Evolutionary conservation across 2,888 invertebrate species (phyloP).

Genomic region (Monoplex corrugatus): DNA sequence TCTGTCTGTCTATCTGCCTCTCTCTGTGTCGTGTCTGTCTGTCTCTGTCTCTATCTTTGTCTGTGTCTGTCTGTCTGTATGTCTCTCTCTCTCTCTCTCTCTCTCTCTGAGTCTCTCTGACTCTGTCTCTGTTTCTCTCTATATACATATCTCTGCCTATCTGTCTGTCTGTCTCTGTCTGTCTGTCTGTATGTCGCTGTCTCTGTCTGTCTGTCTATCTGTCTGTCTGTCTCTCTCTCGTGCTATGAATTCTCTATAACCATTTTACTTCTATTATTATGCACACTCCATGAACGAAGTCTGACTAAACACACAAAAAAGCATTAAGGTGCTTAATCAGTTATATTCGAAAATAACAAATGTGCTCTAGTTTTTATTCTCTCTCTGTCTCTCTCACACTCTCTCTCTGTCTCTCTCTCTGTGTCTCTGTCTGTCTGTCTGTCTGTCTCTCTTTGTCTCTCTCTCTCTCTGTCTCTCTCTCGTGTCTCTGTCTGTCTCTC

Average conservation of each 20-base stretch:
- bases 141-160: neutral
- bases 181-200: too few species aligned
- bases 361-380: too few species aligned
- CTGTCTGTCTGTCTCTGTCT: neutral
- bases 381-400: slow-evolving; percentile 19
- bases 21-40: too few species aligned
- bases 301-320: too few species aligned
- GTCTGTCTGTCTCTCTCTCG: slow-evolving; percentile 29
- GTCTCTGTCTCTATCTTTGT: too few species aligned
- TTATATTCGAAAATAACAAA: too few species aligned
- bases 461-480: neutral
- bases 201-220: slow-evolving; percentile 36
- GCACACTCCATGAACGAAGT: too few species aligned
- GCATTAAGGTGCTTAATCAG: too few species aligned
- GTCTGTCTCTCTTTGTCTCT: neutral
- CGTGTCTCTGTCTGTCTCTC: slow-evolving; percentile 10
- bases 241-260: too few species aligned
- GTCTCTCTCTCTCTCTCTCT: neutral
- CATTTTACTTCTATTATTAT: too few species aligned
- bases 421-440: neutral
- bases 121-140: neutral
- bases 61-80: too few species aligned
- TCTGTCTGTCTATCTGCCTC: neutral
- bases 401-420: neutral
- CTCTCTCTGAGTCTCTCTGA: neutral